These are phyloP conservation scores for Tetranychus piercei DNA, from an alignment of 2,888 invertebrate genomes.

Conservation along the genomic window DNA sequence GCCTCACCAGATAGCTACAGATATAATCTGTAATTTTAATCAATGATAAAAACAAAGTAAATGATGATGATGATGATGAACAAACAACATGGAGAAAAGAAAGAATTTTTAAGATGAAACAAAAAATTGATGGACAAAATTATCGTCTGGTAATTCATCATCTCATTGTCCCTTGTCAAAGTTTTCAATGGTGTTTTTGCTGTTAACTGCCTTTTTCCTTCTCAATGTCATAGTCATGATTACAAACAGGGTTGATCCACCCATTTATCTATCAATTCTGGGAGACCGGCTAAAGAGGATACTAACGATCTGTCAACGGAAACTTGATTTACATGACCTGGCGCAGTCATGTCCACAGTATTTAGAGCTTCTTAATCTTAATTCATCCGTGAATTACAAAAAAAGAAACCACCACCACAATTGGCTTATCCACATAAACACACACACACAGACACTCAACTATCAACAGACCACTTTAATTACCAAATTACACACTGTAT, in stretches of 20 bases:
- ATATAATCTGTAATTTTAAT: no score
- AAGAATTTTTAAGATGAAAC: no score
- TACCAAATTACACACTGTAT: not conserved
- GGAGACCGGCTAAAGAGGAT: not conserved
- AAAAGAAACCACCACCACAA: not conserved
- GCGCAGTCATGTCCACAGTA: not conserved
- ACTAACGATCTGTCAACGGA: not conserved
- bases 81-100: no score
- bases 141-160: no score
- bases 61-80: no score
- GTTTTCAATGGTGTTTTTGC: no score
- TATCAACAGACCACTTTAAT: not conserved
- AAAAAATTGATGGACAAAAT: no score
- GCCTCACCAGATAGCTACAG: no score
- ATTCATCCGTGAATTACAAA: not conserved
- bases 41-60: no score
- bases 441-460: not conserved
- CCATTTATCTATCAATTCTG: not conserved
- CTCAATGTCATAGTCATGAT: no score
- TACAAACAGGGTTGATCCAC: not conserved
- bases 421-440: not conserved
- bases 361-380: not conserved
- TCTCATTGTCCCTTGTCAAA: no score
- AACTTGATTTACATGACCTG: not conserved
- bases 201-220: no score